phyloP scores from a whole-genome alignment of 1,140 invertebrate species.

The Elymnias hypermnestra region DNA sequence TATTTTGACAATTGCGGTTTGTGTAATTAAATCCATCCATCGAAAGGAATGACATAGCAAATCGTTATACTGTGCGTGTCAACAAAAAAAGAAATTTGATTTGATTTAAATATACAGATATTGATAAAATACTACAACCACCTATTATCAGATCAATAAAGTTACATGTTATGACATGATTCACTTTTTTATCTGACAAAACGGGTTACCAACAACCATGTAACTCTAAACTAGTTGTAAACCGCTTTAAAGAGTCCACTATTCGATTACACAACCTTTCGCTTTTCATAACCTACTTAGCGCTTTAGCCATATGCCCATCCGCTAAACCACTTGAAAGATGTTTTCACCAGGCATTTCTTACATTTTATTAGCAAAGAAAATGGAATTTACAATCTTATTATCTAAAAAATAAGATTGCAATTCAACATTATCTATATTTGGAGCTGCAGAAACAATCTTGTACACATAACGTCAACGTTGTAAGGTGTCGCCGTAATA shows the following conservation, averaged over 20 bases:
- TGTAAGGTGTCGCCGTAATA: conserved; percentile 12
- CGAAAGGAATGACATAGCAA: too few species aligned
- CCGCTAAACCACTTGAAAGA: conserved; percentile 27
- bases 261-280: conserved; percentile 39
- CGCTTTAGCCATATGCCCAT: conserved; percentile 26
- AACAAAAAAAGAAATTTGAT: too few species aligned
- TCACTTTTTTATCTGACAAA: conserved; percentile 8
- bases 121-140: neutral
- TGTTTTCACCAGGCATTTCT: conserved; percentile 13
- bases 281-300: conserved; percentile 43
- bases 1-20: too few species aligned
- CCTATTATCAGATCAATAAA: neutral
- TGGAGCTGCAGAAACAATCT: conserved; percentile 7
- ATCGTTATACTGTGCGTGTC: too few species aligned
- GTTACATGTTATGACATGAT: neutral
- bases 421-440: conserved; percentile 1
- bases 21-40: too few species aligned
- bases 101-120: too few species aligned
- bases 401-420: conserved; percentile 1
- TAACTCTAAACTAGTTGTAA: conserved; percentile 21
- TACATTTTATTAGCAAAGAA: too few species aligned
- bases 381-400: neutral
- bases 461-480: conserved; percentile 7
- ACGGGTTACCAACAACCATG: conserved; percentile 10
- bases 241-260: conserved; percentile 22